phyloP scores from a whole-genome alignment of 2,888 invertebrate genomes.

The Apamea sordens region DNA sequence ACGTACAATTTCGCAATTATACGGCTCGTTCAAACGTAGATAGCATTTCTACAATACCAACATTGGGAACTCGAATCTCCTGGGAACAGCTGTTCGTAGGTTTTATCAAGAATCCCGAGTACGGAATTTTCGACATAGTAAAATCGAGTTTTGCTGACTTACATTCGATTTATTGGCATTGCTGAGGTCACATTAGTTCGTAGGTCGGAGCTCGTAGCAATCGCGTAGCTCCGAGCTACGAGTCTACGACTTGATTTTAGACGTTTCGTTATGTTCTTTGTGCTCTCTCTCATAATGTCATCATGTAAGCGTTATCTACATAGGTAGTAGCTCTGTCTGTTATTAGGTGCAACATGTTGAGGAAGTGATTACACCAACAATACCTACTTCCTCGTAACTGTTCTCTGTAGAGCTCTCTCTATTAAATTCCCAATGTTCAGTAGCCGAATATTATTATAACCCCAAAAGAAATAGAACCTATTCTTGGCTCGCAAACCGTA shows the following conservation, averaged over 20 bases:
- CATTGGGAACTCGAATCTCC: conserved; percentile 24
- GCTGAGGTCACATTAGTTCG: conserved; percentile 33
- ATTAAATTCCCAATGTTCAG: too few species aligned
- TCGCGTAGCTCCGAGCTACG: conserved; percentile 18
- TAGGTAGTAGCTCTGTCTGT: background rate
- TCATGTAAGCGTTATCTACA: too few species aligned
- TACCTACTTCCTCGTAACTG: background rate
- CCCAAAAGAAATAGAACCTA: background rate
- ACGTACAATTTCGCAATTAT: conserved; percentile 38
- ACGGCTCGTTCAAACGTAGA: conserved; percentile 23
- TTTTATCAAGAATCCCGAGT: conserved; percentile 20
- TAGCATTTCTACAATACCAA: conserved; percentile 23
- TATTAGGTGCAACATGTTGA: too few species aligned
- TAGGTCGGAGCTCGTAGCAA: conserved; percentile 37
- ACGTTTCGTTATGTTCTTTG: background rate
- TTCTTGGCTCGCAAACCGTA: background rate
- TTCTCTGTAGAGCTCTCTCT: too few species aligned
- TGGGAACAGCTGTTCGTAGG: conserved; percentile 17
- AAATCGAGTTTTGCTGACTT: conserved; percentile 35
- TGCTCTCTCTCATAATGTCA: too few species aligned
- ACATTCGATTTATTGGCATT: conserved; percentile 50
- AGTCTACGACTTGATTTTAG: conserved; percentile 17
- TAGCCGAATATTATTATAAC: too few species aligned
- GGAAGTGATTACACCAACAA: background rate
- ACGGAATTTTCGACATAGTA: conserved; percentile 34